phyloP scores from a whole-genome alignment of 2,888 invertebrate species.

The Deilephila elpenor region DNA sequence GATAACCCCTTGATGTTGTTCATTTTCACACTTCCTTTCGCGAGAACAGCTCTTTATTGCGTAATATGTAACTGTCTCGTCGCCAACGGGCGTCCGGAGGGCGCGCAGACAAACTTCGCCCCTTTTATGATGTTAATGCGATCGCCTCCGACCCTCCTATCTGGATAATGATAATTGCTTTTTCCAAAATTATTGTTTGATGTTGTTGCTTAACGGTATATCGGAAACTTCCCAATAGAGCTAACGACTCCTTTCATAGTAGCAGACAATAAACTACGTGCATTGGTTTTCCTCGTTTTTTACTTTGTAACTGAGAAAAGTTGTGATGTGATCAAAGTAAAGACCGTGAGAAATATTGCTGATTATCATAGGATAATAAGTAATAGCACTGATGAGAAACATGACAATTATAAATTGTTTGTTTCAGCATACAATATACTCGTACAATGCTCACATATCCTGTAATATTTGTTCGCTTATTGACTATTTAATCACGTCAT shows the following conservation, averaged over 20 bases:
- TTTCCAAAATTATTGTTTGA: conserved; percentile 84
- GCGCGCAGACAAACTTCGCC: conserved; percentile 76
- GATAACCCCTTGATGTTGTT: conserved; percentile 85
- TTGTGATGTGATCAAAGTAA: too few relatives aligned
- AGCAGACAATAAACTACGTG: conserved; percentile 56
- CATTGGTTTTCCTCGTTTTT: not conserved
- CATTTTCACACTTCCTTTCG: conserved; percentile 85
- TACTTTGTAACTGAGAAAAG: not conserved
- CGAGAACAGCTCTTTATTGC: conserved; percentile 85
- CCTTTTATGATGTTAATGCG: conserved; percentile 83
- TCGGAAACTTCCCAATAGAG: conserved; percentile 63
- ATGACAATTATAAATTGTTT: too few relatives aligned
- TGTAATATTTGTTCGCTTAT: too few relatives aligned
- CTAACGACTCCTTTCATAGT: conserved; percentile 64
- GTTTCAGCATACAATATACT: too few relatives aligned
- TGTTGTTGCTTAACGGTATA: conserved; percentile 78
- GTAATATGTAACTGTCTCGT: conserved; percentile 84
- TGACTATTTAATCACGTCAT: too few relatives aligned
- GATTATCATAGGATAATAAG: too few relatives aligned
- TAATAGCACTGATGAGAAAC: too few relatives aligned
- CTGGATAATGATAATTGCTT: conserved; percentile 83
- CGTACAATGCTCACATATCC: too few relatives aligned
- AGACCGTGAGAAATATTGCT: too few relatives aligned
- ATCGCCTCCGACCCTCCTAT: conserved; percentile 81
- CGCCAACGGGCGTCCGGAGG: conserved; percentile 79